Evolutionary conservation across 2,888 invertebrate species (phyloP).

Genomic region (Parnassius mnemosyne): DNA sequence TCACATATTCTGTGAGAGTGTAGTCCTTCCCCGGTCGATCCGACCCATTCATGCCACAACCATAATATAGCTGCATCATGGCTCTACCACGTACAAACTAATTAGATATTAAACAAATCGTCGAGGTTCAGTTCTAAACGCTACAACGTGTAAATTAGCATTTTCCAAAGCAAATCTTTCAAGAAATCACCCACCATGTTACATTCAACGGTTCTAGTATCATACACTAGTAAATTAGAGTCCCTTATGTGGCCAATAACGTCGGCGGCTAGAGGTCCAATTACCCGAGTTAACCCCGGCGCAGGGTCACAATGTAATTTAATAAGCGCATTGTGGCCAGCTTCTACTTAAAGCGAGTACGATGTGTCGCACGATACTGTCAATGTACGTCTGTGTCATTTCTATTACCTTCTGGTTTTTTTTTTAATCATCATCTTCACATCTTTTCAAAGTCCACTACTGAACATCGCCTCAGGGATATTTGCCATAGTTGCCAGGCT

Average conservation of each 20-base stretch:
- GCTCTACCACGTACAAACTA: too few species aligned
- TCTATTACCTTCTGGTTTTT: neutral
- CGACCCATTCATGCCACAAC: too few species aligned
- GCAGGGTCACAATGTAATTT: conserved; percentile 68
- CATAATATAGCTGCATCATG: too few species aligned
- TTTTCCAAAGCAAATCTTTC: neutral
- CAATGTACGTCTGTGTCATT: neutral
- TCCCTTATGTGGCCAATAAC: conserved; percentile 39
- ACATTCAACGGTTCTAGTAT: conserved; percentile 5
- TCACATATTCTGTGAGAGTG: too few species aligned
- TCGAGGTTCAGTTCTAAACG: too few species aligned
- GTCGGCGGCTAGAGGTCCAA: conserved; percentile 54
- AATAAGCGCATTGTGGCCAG: conserved; percentile 42
- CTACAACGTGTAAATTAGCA: neutral
- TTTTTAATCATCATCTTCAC: too few species aligned
- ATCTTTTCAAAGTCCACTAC: too few species aligned
- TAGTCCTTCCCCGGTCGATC: too few species aligned
- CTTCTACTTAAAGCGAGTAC: conserved; percentile 15
- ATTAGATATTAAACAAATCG: too few species aligned
- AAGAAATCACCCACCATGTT: neutral
- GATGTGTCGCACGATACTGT: neutral
- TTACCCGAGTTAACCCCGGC: conserved; percentile 61
- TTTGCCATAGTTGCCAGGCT: too few species aligned
- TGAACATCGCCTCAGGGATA: too few species aligned
- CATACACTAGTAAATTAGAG: conserved; percentile 38